Conservation (phyloP, 2,113 vertebrate genomes). For the Gulo gulo region DNA sequence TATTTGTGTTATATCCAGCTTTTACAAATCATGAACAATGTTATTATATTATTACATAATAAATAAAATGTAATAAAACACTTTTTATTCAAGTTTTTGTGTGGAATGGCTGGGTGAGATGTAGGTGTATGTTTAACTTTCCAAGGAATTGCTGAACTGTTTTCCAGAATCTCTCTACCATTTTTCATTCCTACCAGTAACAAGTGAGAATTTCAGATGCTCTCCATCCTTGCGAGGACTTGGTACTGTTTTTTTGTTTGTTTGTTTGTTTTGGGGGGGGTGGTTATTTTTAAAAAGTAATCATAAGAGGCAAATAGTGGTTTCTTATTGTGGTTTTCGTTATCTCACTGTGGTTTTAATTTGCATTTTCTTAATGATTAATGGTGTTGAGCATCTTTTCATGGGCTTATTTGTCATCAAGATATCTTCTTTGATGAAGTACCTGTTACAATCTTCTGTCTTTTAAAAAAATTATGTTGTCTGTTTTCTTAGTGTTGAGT, state of each 20-base stretch:
- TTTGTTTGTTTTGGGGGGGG: not conserved
- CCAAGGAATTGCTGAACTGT: not conserved
- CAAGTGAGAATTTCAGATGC: not conserved
- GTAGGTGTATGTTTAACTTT: not conserved
- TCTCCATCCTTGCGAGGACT: not conserved
- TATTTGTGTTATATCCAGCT: not conserved
- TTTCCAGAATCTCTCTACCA: not conserved
- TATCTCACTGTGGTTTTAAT: not conserved
- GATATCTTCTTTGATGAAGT: not conserved
- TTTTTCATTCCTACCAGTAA: not conserved
- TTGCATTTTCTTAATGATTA: not conserved
- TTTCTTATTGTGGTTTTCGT: not conserved
- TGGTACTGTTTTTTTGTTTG: not conserved
- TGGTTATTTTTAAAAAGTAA: not conserved
- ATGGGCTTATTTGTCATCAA: not conserved
- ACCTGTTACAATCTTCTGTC: not conserved
- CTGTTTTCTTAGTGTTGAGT: slow-evolving; percentile 1
- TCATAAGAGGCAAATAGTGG: not conserved
- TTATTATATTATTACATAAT: not conserved
- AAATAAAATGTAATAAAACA: not conserved
- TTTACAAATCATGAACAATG: slow-evolving; percentile 9
- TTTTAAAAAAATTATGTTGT: not conserved
- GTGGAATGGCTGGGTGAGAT: not conserved
- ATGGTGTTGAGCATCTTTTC: not conserved
- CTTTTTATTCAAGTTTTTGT: not conserved